Percentiles rank a stretch among this genome's conserved stretches.
These are phyloP conservation scores for Formicarius rufipectus DNA, from an alignment of 2,113 vertebrate genomes.

Conservation along the genomic window DNA sequence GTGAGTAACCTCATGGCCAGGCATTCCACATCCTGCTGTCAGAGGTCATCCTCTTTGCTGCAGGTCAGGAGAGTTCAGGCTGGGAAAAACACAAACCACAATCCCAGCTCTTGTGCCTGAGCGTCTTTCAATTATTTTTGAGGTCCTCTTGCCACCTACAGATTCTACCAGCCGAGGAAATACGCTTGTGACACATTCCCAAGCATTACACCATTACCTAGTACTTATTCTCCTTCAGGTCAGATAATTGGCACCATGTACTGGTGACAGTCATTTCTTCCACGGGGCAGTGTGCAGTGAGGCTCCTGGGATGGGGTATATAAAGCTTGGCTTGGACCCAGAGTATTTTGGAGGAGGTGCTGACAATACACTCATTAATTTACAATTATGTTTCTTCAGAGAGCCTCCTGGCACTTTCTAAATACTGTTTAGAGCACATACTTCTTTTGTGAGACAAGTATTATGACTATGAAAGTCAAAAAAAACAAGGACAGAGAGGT, in stretches of 20 bases:
- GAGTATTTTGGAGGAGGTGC: constrained; percentile 28
- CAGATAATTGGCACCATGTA: background rate
- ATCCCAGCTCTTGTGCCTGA: background rate
- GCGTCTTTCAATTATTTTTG: background rate
- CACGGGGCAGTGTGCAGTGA: background rate
- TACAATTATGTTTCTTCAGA: constrained; percentile 7
- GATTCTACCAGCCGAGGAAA: constrained; percentile 34
- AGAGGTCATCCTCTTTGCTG: background rate
- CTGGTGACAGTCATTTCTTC: background rate
- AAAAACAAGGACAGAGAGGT: background rate
- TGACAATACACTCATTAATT: constrained; percentile 52
- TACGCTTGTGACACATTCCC: background rate
- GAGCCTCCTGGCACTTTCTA: constrained; percentile 27
- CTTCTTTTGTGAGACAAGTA: background rate
- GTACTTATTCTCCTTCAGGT: background rate
- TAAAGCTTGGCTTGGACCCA: constrained; percentile 27
- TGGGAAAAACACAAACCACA: background rate
- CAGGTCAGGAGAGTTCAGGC: background rate
- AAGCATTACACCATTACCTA: background rate
- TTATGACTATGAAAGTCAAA: background rate
- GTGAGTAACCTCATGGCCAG: background rate
- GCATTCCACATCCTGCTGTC: background rate
- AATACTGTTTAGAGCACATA: constrained; percentile 10
- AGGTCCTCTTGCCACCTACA: constrained; percentile 38
- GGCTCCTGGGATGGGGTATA: background rate